Percentiles rank a stretch among this genome's conserved stretches.
Evolutionary conservation across 2,888 invertebrate species (phyloP).

Genomic region (Vesta saturnalis): DNA sequence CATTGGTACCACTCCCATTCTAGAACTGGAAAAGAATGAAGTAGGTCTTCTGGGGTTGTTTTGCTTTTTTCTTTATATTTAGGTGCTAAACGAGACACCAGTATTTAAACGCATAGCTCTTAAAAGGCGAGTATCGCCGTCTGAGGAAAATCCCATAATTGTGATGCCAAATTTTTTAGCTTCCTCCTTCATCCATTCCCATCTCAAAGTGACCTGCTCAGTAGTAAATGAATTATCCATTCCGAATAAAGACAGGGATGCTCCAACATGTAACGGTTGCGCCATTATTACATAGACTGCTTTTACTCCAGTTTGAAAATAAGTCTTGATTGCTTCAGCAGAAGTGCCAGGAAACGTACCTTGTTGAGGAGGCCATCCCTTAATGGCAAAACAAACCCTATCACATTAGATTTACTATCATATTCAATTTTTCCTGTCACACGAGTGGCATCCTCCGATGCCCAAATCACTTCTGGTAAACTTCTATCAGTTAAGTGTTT

Average conservation of each 20-base stretch:
- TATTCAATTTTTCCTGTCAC: not conserved
- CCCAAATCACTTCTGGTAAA: not conserved
- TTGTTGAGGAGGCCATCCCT: not conserved
- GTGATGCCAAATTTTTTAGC: not conserved
- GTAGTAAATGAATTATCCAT: not conserved
- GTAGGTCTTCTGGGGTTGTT: not conserved
- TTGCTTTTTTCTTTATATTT: not conserved
- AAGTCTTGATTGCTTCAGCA: not conserved
- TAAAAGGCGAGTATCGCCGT: no score
- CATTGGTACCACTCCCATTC: not conserved
- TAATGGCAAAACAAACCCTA: no score
- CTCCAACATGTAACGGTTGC: no score
- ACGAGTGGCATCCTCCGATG: not conserved
- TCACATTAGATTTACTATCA: not conserved
- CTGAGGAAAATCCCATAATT: not conserved
- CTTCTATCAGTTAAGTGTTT: not conserved
- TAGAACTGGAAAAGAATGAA: not conserved
- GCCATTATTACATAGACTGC: no score
- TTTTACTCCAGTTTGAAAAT: no score
- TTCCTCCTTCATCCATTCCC: not conserved
- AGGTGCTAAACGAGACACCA: not conserved
- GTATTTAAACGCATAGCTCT: not conserved
- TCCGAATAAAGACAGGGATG: not conserved
- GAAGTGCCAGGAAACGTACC: not conserved
- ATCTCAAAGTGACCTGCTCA: not conserved